Percentiles rank a stretch among this genome's conserved stretches.
phyloP scores from a whole-genome alignment of 2,888 invertebrate species.

The Drosophila putrida region DNA sequence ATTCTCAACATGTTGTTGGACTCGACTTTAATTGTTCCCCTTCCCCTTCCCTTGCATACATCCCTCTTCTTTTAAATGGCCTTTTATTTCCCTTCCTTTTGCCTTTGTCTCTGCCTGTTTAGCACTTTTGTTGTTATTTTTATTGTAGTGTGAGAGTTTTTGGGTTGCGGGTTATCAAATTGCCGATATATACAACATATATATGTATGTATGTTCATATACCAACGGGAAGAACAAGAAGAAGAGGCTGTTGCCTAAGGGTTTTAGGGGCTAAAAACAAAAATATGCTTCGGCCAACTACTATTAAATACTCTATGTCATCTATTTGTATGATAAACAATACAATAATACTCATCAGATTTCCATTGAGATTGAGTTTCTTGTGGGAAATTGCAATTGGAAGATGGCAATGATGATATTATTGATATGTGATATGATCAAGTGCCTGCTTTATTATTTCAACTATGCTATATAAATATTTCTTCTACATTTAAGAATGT shows the following conservation, averaged over 20 bases:
- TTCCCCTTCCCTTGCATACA: not conserved
- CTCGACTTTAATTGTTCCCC: constrained; percentile 27
- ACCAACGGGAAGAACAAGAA: constrained; percentile 4
- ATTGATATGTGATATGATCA: too few relatives aligned
- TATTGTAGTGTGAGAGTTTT: constrained; percentile 40
- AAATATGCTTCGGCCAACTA: too few relatives aligned
- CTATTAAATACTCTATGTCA: too few relatives aligned
- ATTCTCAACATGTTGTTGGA: constrained; percentile 74
- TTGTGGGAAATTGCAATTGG: too few relatives aligned
- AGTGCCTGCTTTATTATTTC: too few relatives aligned
- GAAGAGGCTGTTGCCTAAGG: not conserved
- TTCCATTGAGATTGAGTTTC: too few relatives aligned
- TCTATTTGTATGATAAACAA: too few relatives aligned
- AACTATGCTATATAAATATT: too few relatives aligned
- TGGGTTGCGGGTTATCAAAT: constrained; percentile 73
- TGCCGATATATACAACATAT: constrained; percentile 17
- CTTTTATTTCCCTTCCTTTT: constrained; percentile 12
- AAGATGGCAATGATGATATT: too few relatives aligned
- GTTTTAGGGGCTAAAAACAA: not conserved
- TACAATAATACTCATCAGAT: too few relatives aligned
- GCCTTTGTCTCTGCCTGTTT: constrained; percentile 20
- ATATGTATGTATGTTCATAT: not conserved
- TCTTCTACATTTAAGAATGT: too few relatives aligned
- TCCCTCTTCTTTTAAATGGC: not conserved
- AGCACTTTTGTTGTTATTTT: constrained; percentile 42